phyloP scores from a whole-genome alignment of 92 coral and sea anemone species.

The Diadumene lineata region DNA sequence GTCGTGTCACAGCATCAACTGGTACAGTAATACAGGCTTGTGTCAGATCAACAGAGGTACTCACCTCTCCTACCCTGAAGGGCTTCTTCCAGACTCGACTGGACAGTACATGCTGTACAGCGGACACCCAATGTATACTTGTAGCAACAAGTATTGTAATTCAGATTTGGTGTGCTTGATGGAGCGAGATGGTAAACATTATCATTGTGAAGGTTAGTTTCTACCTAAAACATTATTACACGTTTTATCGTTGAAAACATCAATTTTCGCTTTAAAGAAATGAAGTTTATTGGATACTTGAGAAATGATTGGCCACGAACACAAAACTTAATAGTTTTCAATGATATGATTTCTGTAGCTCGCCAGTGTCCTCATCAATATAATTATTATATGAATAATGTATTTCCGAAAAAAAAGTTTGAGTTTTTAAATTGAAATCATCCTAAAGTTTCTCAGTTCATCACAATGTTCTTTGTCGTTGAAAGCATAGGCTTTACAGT shows the following conservation, averaged over 20 bases:
- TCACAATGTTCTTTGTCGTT: not conserved
- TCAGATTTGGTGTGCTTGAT: not conserved
- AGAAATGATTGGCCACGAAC: too few relatives aligned
- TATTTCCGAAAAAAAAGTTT: too few relatives aligned
- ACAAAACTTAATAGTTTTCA: too few relatives aligned
- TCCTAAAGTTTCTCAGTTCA: too few relatives aligned
- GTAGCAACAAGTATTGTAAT: constrained; percentile 20
- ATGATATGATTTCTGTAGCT: too few relatives aligned
- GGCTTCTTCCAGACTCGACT: constrained; percentile 12
- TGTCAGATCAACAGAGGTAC: constrained; percentile 18
- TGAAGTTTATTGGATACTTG: not conserved
- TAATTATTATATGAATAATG: too few relatives aligned
- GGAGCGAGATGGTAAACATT: not conserved
- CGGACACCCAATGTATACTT: constrained; percentile 16
- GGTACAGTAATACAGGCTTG: constrained; percentile 21
- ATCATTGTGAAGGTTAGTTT: constrained; percentile 2
- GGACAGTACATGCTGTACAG: constrained; percentile 15
- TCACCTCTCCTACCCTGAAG: constrained; percentile 22
- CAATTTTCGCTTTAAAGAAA: too few relatives aligned
- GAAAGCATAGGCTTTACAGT: not conserved
- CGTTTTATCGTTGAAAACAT: not conserved
- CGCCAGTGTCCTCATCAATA: too few relatives aligned
- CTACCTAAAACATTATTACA: not conserved
- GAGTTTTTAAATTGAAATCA: too few relatives aligned
- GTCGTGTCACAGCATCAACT: constrained; percentile 26